Base-by-base conservation (phyloP, 2,113 vertebrate species). In the Chloropsis hardwickii region DNA sequence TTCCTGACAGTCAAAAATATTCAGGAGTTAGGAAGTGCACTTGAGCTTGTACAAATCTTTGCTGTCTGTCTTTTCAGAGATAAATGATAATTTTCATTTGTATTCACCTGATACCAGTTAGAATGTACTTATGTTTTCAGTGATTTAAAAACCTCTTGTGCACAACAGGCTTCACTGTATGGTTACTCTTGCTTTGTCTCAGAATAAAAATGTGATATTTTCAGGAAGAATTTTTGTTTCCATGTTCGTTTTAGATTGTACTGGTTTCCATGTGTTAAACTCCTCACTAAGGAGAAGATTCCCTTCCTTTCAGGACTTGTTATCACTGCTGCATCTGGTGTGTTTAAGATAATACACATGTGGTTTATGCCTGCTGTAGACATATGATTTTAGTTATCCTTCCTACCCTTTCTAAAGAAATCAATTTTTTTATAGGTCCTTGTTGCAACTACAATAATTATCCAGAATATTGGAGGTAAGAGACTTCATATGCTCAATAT, bases 391-490 rank as follows among this genome's bases (percentile, higher is more conserved):
- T 11, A 69, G 51, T 96, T 97, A 96, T 56, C 82, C 48, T 74
- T 81, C 53, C 71, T 81, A 53, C 31, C 45, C n/a, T 94, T 91
- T 92, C 87, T 97, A 79, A 97, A 94, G 65, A 83, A 91, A 83
- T 78, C 23, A 33, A 29, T 95, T 45, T 96, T 95, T 96, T 97
- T 95, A 70, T 95, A 99, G 99, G 96, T 99, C 82, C 65, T 99
- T 85, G 99, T 99, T 95, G 99, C 98, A 88, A 94, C 98, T 90
- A 98, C 98, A 56, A 99, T 99, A 98, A 94, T 99, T 72, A 98
- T 99, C 96, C 99, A 99, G 98, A 99, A 99, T 95, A 98, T 99
- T 83, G 99, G 99, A 94, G 99, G 99, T 99, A 98, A 99, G 99
- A 89, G 79, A 57, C 64, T 89, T 84, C 73, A 92, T 72, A 29